A percentile compares a stretch with the other conserved stretches of the same genome.
Conservation (phyloP, 1,140 invertebrate species). For the Aphelinus certus region DNA sequence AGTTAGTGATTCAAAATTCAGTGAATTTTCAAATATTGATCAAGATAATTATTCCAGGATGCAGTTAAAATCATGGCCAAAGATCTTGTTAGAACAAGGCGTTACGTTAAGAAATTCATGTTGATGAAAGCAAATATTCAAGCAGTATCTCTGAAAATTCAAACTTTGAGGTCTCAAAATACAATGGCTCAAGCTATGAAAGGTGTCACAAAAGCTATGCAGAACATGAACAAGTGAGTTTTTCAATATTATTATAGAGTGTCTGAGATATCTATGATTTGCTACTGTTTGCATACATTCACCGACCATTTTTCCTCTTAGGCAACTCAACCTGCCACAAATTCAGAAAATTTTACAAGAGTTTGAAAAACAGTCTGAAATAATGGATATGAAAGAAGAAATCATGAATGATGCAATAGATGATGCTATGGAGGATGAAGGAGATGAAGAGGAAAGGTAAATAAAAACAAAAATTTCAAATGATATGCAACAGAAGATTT, state of each 20-base stretch:
- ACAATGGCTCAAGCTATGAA: conserved; percentile 99
- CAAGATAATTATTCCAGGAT: conserved; percentile 74
- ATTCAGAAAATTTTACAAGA: conserved; percentile 99
- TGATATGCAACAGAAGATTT: conserved; percentile 6
- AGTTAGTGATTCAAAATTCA: background rate
- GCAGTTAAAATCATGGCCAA: conserved; percentile 99
- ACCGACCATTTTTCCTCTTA: conserved; percentile 48
- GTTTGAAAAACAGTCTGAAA: conserved; percentile 99
- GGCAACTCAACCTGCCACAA: conserved; percentile 96
- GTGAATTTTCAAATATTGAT: conserved; percentile 18
- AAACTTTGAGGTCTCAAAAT: conserved; percentile 97
- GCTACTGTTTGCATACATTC: background rate
- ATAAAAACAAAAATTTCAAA: conserved; percentile 37
- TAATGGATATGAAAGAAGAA: conserved; percentile 99
- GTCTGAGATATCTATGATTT: background rate
- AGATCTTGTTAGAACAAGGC: conserved; percentile 95
- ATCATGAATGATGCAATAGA: conserved; percentile 99
- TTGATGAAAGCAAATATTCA: conserved; percentile 99
- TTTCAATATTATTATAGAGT: conserved; percentile 7
- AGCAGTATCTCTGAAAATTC: conserved; percentile 98
- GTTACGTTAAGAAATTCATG: conserved; percentile 99
- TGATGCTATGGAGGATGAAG: conserved; percentile 98
- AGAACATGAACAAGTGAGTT: conserved; percentile 91
- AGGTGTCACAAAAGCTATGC: conserved; percentile 98
- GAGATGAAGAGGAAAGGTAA: conserved; percentile 97